phyloP scores from a whole-genome alignment of 2,113 vertebrate genomes.

The Anoura caudifer region DNA sequence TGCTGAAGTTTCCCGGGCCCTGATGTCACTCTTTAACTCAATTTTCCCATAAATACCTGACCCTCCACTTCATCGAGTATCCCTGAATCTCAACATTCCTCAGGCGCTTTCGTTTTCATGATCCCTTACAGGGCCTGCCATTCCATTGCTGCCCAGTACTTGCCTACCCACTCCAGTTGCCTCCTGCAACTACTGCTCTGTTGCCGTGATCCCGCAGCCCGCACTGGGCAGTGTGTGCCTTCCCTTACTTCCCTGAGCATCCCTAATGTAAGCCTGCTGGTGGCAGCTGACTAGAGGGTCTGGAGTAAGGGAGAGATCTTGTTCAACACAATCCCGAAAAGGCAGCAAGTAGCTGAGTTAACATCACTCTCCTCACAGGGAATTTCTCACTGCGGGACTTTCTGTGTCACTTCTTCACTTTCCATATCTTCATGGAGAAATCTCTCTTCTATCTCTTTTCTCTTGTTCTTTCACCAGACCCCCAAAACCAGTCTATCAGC shows the following conservation, averaged over 20 bases:
- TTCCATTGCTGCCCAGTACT: not conserved
- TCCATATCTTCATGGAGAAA: not conserved
- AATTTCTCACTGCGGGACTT: not conserved
- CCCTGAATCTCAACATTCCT: not conserved
- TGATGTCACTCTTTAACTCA: not conserved
- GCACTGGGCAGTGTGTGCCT: not conserved
- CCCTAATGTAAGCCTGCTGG: not conserved
- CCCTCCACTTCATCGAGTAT: not conserved
- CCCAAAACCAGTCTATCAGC: not conserved
- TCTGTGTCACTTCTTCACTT: not conserved
- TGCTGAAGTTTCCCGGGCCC: not conserved
- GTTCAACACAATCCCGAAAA: no score
- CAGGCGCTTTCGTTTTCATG: not conserved
- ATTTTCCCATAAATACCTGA: not conserved
- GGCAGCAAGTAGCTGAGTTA: not conserved
- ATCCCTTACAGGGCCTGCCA: not conserved
- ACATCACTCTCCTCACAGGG: not conserved
- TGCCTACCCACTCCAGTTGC: not conserved
- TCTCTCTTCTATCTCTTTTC: not conserved
- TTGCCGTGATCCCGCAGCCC: fast-evolving
- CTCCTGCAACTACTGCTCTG: no score
- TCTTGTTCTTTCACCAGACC: not conserved
- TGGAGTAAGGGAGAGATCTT: not conserved
- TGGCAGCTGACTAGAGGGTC: no score
- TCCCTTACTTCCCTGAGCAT: not conserved